These are phyloP conservation scores for Yasuhikotakia modesta DNA, from an alignment of 2,797 vertebrate genomes.

Conservation along the genomic window DNA sequence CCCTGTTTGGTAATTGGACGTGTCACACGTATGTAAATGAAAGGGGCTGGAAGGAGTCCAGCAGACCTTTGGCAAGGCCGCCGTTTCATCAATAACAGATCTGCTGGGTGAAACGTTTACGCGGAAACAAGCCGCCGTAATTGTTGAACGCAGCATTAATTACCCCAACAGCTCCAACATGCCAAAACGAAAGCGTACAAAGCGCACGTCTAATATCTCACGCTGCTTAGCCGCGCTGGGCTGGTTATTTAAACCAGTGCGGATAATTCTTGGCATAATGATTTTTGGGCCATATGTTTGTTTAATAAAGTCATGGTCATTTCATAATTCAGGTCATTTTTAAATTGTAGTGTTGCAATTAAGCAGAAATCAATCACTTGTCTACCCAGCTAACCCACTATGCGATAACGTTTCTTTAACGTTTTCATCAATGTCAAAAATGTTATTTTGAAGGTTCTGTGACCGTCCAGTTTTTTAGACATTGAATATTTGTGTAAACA, in stretches of 20 bases:
- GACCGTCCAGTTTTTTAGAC: too few relatives aligned
- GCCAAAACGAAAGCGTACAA: slow-evolving; percentile 10
- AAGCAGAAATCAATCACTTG: slow-evolving; percentile 61
- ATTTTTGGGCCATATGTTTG: slow-evolving; percentile 12
- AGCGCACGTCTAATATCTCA: slow-evolving; percentile 28
- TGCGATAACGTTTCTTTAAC: too few relatives aligned
- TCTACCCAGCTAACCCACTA: too few relatives aligned
- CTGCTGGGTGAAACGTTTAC: slow-evolving; percentile 54
- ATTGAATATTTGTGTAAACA: too few relatives aligned
- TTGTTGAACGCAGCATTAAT: slow-evolving; percentile 51
- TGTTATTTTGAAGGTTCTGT: too few relatives aligned
- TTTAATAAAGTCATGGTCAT: slow-evolving; percentile 59
- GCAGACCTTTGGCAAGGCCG: slow-evolving; percentile 49
- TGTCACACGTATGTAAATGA: slow-evolving; percentile 48
- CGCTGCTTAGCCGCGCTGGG: neutral
- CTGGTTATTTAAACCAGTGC: neutral
- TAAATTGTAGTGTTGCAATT: slow-evolving; percentile 64
- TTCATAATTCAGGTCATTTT: slow-evolving; percentile 57
- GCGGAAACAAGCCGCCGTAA: slow-evolving; percentile 50
- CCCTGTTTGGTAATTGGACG: slow-evolving; percentile 44
- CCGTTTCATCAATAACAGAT: slow-evolving; percentile 55
- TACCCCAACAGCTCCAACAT: slow-evolving; percentile 38
- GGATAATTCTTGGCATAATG: too few relatives aligned
- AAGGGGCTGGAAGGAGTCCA: slow-evolving; percentile 44
- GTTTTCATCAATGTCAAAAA: too few relatives aligned